Conservation (phyloP, 2,888 invertebrate species). For the Hydropsyche betteni region DNA sequence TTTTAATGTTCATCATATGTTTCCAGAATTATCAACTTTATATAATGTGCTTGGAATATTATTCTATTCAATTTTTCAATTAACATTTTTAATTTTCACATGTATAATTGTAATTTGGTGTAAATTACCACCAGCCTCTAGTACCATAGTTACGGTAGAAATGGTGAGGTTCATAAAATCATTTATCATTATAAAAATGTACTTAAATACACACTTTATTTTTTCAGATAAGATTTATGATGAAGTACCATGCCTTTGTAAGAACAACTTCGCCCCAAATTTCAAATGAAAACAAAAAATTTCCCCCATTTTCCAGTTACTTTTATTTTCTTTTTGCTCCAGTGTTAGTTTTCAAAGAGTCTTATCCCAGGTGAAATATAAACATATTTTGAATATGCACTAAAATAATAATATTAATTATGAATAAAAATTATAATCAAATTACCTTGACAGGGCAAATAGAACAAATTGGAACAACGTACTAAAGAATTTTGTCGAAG, state of each 20-base stretch:
- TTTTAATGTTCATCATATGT: no score
- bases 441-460: conserved; percentile 67
- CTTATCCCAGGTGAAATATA: conserved; percentile 77
- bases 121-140: conserved; percentile 66
- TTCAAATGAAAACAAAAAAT: conserved; percentile 60
- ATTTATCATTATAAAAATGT: neutral
- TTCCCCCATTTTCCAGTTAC: conserved; percentile 76
- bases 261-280: conserved; percentile 74
- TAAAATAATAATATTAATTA: neutral
- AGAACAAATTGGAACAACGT: conserved; percentile 80
- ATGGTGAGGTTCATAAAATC: conserved; percentile 61
- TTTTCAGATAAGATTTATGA: conserved; percentile 75
- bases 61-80: conserved; percentile 17
- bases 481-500: conserved; percentile 74
- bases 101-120: conserved; percentile 55
- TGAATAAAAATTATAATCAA: neutral
- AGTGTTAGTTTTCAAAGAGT: conserved; percentile 83
- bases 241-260: conserved; percentile 89
- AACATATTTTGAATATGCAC: no score
- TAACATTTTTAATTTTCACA: neutral
- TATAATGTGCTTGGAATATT: neutral
- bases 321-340: conserved; percentile 89
- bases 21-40: no score
- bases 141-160: conserved; percentile 67
- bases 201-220: neutral